phyloP scores from a whole-genome alignment of 2,888 invertebrate genomes.

The Lycaena phlaeas region DNA sequence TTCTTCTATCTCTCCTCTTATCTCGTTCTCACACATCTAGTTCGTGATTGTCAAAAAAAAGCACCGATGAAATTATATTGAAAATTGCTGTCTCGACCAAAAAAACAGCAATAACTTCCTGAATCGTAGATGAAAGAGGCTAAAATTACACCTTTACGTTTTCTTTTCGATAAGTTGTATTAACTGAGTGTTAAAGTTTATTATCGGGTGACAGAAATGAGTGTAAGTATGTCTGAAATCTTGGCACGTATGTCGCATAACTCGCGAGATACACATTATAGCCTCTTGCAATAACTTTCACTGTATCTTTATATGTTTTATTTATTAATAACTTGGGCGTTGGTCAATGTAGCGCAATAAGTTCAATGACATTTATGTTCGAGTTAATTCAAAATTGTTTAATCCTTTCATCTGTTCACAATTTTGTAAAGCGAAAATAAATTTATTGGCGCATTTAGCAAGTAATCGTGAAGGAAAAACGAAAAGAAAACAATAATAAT shows the following conservation, averaged over 20 bases:
- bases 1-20: too few relatives aligned
- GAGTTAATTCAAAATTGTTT: too few relatives aligned
- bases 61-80: constrained; percentile 5
- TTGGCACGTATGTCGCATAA: constrained; percentile 24
- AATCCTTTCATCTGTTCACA: too few relatives aligned
- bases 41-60: too few relatives aligned
- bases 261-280: constrained; percentile 11
- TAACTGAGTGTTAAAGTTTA: not conserved
- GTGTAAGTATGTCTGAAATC: constrained; percentile 11
- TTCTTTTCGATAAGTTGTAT: not conserved
- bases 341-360: too few relatives aligned
- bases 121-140: constrained; percentile 19
- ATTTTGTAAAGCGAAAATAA: too few relatives aligned
- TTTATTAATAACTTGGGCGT: constrained; percentile 4
- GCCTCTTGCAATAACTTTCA: not conserved
- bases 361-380: too few relatives aligned
- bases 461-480: too few relatives aligned
- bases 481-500: too few relatives aligned
- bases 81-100: constrained; percentile 12
- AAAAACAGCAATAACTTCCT: constrained; percentile 25
- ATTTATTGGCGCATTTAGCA: too few relatives aligned
- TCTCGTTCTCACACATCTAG: too few relatives aligned
- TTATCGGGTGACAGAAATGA: constrained; percentile 5
- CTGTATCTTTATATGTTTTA: constrained; percentile 1
- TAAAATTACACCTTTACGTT: constrained; percentile 1